Conservation (phyloP, 1,140 invertebrate genomes). For the Drosophila punjabiensis region DNA sequence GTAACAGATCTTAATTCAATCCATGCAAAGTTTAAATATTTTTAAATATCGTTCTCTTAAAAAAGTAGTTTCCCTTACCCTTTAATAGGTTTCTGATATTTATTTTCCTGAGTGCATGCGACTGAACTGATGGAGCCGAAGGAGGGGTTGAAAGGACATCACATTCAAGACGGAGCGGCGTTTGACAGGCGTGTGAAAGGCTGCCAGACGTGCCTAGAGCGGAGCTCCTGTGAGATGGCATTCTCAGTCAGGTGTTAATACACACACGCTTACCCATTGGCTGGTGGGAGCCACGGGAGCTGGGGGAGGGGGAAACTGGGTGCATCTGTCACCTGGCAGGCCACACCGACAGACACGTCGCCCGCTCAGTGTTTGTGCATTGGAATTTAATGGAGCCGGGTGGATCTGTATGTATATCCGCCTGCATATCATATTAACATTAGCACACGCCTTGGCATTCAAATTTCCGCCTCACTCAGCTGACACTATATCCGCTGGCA, state of each 20-base stretch:
- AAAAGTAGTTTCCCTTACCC: not conserved
- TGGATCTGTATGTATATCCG: constrained; percentile 35
- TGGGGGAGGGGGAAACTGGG: not conserved
- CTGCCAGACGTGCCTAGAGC: constrained; percentile 49
- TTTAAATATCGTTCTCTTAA: no score
- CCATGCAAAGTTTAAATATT: no score
- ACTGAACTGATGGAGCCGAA: not conserved
- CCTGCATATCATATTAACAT: constrained; percentile 67
- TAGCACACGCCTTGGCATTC: constrained; percentile 70
- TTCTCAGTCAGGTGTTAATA: constrained; percentile 66
- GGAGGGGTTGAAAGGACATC: constrained; percentile 1
- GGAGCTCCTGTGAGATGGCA: constrained; percentile 32
- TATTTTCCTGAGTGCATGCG: constrained; percentile 10
- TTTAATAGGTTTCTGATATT: not conserved
- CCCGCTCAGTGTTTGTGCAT: constrained; percentile 55
- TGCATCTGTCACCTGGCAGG: constrained; percentile 59
- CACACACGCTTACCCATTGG: constrained; percentile 22
- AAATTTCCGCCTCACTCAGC: constrained; percentile 63
- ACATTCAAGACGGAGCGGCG: constrained; percentile 16
- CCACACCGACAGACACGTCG: constrained; percentile 29
- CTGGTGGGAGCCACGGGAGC: not conserved
- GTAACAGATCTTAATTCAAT: no score
- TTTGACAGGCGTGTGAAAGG: constrained; percentile 64
- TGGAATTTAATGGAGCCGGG: constrained; percentile 52
- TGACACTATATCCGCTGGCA: constrained; percentile 16